Evolutionary conservation across 2,888 invertebrate species (phyloP).

Genomic region (Apamea epomidion): DNA sequence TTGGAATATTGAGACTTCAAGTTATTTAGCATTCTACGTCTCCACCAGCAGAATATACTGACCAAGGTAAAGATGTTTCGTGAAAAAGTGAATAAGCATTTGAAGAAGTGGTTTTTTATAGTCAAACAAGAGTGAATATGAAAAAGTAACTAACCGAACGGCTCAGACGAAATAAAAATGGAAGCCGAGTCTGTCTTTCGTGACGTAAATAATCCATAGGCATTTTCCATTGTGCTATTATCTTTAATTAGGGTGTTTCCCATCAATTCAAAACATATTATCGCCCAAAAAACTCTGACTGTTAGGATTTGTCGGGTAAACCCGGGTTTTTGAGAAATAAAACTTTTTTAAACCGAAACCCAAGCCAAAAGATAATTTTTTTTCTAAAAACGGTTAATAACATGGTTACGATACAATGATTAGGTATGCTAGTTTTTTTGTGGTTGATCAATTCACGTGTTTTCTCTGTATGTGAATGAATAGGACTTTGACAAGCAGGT

Average conservation of each 20-base stretch:
- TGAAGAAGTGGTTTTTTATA: background rate
- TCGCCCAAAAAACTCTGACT: background rate
- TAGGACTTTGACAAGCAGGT: background rate
- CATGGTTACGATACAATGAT: background rate
- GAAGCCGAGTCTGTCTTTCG: no score
- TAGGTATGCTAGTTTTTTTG: conserved; percentile 2
- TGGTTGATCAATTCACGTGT: background rate
- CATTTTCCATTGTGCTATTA: background rate
- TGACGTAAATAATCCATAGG: background rate
- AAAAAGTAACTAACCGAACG: background rate
- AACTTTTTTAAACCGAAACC: no score
- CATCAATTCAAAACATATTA: background rate
- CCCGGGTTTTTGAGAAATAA: no score
- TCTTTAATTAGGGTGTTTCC: background rate
- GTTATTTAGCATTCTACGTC: background rate
- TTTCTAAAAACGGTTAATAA: background rate
- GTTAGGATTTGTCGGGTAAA: background rate
- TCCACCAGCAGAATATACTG: background rate
- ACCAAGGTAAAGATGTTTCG: no score
- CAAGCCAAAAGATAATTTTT: background rate
- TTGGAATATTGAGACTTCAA: background rate
- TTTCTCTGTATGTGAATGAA: background rate
- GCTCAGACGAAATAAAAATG: background rate
- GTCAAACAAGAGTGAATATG: background rate
- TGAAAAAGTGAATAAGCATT: background rate